phyloP scores from a whole-genome alignment of 1,140 invertebrate species.

The Drosophila serrata region DNA sequence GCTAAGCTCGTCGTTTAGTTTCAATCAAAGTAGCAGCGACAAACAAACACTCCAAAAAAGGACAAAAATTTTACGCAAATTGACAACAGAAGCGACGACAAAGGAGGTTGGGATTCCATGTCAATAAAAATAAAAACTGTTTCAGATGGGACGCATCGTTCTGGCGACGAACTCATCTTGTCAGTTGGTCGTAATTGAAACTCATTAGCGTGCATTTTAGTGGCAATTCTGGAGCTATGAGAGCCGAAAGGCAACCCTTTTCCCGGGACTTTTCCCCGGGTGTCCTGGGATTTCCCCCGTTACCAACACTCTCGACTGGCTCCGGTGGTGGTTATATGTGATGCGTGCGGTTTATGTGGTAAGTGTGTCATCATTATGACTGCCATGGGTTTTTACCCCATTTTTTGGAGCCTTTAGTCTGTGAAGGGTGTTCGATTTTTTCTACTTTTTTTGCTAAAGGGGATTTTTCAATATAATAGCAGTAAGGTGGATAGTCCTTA shows the following conservation, averaged over 20 bases:
- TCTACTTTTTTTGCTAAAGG: background rate
- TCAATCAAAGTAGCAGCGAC: conserved; percentile 78
- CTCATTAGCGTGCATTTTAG: conserved; percentile 84
- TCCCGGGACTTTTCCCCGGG: conserved; percentile 30
- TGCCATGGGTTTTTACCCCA: conserved; percentile 49
- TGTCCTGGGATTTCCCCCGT: conserved; percentile 13
- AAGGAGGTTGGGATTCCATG: conserved; percentile 19
- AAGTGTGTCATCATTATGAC: conserved; percentile 81
- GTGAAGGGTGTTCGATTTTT: background rate
- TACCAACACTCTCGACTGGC: conserved; percentile 13
- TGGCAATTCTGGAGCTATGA: conserved; percentile 60
- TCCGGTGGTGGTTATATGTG: conserved; percentile 40
- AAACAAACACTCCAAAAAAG: conserved; percentile 50
- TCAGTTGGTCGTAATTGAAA: conserved; percentile 78
- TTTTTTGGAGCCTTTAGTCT: conserved; percentile 21
- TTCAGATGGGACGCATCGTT: conserved; percentile 33
- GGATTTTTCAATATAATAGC: background rate
- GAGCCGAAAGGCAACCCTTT: conserved; percentile 64
- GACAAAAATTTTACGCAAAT: conserved; percentile 69
- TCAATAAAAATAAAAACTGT: conserved; percentile 72
- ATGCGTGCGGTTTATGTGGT: conserved; percentile 78
- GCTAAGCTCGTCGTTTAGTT: conserved; percentile 72
- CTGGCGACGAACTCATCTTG: conserved; percentile 12
- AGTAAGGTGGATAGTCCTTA: background rate
- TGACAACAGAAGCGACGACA: conserved; percentile 77